Evolutionary conservation across 1,140 invertebrate genomes (phyloP).

Genomic region (Drosophila athabasca): DNA sequence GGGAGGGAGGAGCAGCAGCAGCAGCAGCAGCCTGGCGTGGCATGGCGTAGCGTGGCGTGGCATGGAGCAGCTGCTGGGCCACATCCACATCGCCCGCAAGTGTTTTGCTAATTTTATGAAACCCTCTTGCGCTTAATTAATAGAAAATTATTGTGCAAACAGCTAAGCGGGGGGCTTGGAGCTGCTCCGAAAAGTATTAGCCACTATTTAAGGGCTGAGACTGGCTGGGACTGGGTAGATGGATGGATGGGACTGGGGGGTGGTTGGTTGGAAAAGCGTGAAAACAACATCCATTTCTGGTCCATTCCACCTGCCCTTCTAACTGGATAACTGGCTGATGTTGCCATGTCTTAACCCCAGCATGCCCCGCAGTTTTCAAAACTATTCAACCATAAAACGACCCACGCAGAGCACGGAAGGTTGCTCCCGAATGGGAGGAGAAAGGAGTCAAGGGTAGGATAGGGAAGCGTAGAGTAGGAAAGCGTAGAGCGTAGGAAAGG

Average conservation of each 20-base stretch:
- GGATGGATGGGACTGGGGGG: no score
- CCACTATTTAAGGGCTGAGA: conserved; percentile 45
- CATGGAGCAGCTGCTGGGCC: no score
- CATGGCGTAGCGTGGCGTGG: no score
- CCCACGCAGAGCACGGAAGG: conserved; percentile 23
- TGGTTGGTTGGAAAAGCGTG: conserved; percentile 1
- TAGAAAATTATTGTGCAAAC: conserved; percentile 76
- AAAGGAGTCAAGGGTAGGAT: no score
- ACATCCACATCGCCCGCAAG: conserved; percentile 44
- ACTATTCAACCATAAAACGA: conserved; percentile 79
- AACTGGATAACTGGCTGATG: conserved; percentile 3
- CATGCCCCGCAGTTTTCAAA: conserved; percentile 52
- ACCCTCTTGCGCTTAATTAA: conserved; percentile 76
- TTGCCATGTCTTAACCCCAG: conserved; percentile 38
- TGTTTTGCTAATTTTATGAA: conserved; percentile 80
- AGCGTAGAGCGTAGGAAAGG: no score
- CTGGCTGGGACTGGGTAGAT: no score
- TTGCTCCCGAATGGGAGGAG: no score
- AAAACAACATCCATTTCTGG: conserved; percentile 38
- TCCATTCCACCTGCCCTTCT: conserved; percentile 50
- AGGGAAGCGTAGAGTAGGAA: no score
- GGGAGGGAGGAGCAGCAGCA: no score
- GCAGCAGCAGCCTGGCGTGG: no score
- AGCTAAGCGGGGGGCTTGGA: conserved; percentile 28
- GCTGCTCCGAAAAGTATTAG: conserved; percentile 50